These are phyloP conservation scores for Mythimna albipuncta DNA, from an alignment of 2,888 invertebrate genomes.

Conservation along the genomic window DNA sequence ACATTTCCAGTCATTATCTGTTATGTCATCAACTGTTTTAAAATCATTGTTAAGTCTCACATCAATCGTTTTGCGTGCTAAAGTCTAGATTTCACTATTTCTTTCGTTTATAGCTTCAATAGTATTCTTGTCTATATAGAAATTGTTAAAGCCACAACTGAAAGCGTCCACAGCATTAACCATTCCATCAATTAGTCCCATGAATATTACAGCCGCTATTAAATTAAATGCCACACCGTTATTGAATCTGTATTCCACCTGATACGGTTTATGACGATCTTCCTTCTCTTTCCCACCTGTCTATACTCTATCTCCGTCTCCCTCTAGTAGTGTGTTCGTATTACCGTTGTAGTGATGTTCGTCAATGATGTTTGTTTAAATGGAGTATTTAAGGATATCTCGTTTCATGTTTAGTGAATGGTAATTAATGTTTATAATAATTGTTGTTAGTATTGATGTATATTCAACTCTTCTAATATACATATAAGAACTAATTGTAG, in stretches of 20 bases:
- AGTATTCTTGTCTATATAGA: not conserved
- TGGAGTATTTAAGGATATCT: constrained; percentile 38
- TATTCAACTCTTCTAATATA: constrained; percentile 2
- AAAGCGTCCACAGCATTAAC: constrained; percentile 36
- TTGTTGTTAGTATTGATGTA: constrained; percentile 31
- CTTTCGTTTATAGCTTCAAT: not conserved
- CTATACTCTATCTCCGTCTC: constrained; percentile 47
- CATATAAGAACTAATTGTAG: constrained; percentile 6
- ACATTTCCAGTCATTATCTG: not conserved
- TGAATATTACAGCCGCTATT: constrained; percentile 46
- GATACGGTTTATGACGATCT: constrained; percentile 49
- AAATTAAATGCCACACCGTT: constrained; percentile 56
- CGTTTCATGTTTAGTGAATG: constrained; percentile 57
- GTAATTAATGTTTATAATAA: constrained; percentile 48
- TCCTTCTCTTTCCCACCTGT: constrained; percentile 40
- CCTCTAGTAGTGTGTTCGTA: constrained; percentile 48
- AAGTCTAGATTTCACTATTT: constrained; percentile 4
- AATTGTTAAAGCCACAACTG: constrained; percentile 10
- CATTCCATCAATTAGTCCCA: constrained; percentile 46
- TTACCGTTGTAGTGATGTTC: constrained; percentile 53
- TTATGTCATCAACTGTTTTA: constrained; percentile 10
- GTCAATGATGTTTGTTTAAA: constrained; percentile 44
- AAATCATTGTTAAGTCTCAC: not conserved
- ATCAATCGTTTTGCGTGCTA: constrained; percentile 4
- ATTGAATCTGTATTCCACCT: constrained; percentile 56